Conservation (phyloP, 1,140 invertebrate species). For the Nymphalis io region DNA sequence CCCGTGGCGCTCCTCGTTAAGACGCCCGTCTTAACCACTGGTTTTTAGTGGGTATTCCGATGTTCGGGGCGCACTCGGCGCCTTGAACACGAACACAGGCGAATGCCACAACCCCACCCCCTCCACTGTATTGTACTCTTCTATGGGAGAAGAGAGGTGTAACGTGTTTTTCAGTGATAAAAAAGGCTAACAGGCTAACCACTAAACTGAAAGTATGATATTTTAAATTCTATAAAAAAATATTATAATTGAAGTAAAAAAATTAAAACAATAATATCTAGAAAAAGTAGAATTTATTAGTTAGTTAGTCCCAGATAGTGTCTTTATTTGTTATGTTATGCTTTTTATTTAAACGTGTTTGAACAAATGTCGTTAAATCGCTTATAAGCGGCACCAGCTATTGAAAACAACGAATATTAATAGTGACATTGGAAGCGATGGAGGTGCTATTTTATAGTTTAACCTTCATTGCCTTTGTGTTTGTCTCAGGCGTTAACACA, state of each 20-base stretch:
- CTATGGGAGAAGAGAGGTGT: too few relatives aligned
- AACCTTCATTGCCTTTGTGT: neutral
- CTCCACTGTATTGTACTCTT: too few relatives aligned
- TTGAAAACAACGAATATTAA: neutral
- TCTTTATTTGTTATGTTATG: neutral
- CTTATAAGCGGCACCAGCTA: neutral
- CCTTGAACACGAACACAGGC: too few relatives aligned
- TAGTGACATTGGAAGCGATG: neutral
- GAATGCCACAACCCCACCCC: too few relatives aligned
- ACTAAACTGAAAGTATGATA: too few relatives aligned
- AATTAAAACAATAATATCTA: neutral
- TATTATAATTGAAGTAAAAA: neutral
- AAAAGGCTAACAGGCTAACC: too few relatives aligned
- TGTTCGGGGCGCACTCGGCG: too few relatives aligned
- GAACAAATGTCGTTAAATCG: constrained; percentile 9
- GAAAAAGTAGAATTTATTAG: neutral
- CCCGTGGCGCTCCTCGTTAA: too few relatives aligned
- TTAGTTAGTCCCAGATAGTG: neutral
- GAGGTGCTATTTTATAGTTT: neutral
- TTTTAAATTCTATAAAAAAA: too few relatives aligned
- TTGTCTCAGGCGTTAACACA: neutral
- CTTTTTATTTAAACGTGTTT: constrained; percentile 2
- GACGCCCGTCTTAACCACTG: too few relatives aligned
- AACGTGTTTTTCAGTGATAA: too few relatives aligned
- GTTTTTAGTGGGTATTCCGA: too few relatives aligned